Percentiles rank a stretch among this genome's conserved stretches.
Conservation (phyloP, 2,888 invertebrate species). For the Anorthoa munda region DNA sequence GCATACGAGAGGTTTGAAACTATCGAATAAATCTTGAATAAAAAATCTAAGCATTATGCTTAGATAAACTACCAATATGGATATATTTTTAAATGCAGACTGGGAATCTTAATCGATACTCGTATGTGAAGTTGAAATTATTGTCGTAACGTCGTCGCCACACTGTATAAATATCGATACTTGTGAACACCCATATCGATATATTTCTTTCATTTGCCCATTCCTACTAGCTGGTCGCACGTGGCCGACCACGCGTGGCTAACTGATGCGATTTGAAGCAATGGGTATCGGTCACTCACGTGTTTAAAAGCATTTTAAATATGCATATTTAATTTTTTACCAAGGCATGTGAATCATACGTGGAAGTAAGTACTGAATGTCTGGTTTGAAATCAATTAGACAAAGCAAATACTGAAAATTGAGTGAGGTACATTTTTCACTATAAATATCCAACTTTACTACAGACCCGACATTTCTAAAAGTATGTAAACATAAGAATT, state of each 20-base stretch:
- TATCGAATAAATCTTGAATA: too few relatives aligned
- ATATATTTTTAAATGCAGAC: too few relatives aligned
- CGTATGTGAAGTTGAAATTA: too few relatives aligned
- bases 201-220: not conserved
- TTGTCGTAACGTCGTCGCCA: too few relatives aligned
- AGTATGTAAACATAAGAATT: not conserved
- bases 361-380: not conserved
- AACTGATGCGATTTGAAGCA: constrained; percentile 69
- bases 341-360: constrained; percentile 23
- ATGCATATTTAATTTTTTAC: constrained; percentile 35
- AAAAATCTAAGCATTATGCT: too few relatives aligned
- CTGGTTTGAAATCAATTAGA: constrained; percentile 3
- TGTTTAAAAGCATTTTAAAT: constrained; percentile 50
- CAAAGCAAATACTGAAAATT: not conserved
- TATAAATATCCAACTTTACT: not conserved
- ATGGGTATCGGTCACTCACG: constrained; percentile 66
- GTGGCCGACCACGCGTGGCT: constrained; percentile 65
- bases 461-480: too few relatives aligned
- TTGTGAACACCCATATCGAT: not conserved
- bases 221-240: constrained; percentile 33
- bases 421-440: not conserved
- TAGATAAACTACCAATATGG: too few relatives aligned
- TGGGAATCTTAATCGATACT: too few relatives aligned
- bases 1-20: too few relatives aligned
- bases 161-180: not conserved